Conservation (phyloP, 2,113 vertebrate species). For the Lipophrys pholis region DNA sequence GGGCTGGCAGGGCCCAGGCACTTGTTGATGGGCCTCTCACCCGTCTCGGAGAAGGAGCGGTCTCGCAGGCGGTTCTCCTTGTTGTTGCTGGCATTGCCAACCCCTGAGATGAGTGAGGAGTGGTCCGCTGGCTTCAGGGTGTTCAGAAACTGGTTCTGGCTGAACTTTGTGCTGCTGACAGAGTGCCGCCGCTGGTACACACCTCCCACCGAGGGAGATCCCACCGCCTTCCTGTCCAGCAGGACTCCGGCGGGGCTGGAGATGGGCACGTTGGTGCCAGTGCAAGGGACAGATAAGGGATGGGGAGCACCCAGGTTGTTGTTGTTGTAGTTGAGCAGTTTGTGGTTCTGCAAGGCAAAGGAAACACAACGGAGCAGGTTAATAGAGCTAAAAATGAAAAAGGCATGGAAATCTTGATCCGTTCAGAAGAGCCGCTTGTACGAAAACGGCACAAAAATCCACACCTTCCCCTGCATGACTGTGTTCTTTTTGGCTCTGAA, state of each 20-base stretch:
- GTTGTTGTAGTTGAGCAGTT: slow-evolving; percentile 92
- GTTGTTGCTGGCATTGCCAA: slow-evolving; percentile 84
- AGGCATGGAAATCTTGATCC: not conserved
- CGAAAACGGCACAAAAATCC: not conserved
- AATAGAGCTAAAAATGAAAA: slow-evolving; percentile 6
- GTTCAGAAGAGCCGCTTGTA: not conserved
- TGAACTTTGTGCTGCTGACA: slow-evolving; percentile 92
- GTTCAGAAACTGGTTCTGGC: slow-evolving; percentile 95
- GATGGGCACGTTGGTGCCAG: slow-evolving; percentile 82
- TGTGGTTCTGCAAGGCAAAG: slow-evolving; percentile 87
- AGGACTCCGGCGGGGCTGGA: slow-evolving; percentile 89
- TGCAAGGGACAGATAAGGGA: slow-evolving; percentile 82
- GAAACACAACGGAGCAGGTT: slow-evolving; percentile 8
- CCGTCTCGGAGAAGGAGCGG: slow-evolving; percentile 96
- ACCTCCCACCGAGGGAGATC: slow-evolving; percentile 89
- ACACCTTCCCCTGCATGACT: slow-evolving; percentile 54
- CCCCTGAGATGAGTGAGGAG: slow-evolving; percentile 82
- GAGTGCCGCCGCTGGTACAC: slow-evolving; percentile 95
- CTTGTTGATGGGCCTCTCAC: slow-evolving; percentile 91
- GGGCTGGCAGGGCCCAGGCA: slow-evolving; percentile 83
- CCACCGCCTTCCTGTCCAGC: slow-evolving; percentile 99
- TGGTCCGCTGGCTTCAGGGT: slow-evolving; percentile 89
- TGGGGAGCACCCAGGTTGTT: slow-evolving; percentile 81
- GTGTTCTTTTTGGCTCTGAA: slow-evolving; percentile 55
- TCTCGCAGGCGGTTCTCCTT: slow-evolving; percentile 95